A percentile compares a stretch with the other conserved stretches of the same genome.
Conservation (phyloP, 1,140 invertebrate genomes). For the Zophobas morio region DNA sequence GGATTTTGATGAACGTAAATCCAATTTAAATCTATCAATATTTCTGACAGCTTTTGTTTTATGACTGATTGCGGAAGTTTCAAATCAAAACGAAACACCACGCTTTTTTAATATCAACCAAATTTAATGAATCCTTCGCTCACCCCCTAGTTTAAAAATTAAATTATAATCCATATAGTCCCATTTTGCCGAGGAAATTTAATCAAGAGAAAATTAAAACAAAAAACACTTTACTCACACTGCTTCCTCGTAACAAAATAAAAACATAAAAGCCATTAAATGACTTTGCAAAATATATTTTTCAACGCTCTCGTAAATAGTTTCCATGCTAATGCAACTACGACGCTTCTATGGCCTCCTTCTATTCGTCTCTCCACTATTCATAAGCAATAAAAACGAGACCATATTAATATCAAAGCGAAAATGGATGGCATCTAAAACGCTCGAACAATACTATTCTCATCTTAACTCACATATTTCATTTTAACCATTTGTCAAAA, state of each 20-base stretch:
- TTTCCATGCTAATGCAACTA: background rate
- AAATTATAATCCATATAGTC: constrained; percentile 11
- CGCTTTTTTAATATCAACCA: constrained; percentile 20
- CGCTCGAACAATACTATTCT: constrained; percentile 23
- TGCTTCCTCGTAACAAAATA: background rate
- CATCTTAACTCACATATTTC: constrained; percentile 5
- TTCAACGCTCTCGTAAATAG: background rate
- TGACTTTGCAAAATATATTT: background rate
- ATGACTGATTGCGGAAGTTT: constrained; percentile 28
- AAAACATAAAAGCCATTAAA: background rate
- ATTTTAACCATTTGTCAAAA: constrained; percentile 13
- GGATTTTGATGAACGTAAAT: constrained; percentile 29
- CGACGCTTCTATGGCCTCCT: background rate
- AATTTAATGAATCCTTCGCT: constrained; percentile 9
- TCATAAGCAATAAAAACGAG: constrained; percentile 18
- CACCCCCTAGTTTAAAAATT: constrained; percentile 20
- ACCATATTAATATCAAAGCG: constrained; percentile 17
- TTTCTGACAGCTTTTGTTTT: constrained; percentile 20
- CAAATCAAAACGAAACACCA: constrained; percentile 16
- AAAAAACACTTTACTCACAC: background rate
- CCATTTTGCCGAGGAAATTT: constrained; percentile 18
- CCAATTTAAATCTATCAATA: constrained; percentile 33
- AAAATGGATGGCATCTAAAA: constrained; percentile 34
- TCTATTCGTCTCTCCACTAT: background rate
- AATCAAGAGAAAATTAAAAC: constrained; percentile 17